Base-by-base conservation (phyloP, 2,797 vertebrate genomes). In the Bovichtus diacanthus region DNA sequence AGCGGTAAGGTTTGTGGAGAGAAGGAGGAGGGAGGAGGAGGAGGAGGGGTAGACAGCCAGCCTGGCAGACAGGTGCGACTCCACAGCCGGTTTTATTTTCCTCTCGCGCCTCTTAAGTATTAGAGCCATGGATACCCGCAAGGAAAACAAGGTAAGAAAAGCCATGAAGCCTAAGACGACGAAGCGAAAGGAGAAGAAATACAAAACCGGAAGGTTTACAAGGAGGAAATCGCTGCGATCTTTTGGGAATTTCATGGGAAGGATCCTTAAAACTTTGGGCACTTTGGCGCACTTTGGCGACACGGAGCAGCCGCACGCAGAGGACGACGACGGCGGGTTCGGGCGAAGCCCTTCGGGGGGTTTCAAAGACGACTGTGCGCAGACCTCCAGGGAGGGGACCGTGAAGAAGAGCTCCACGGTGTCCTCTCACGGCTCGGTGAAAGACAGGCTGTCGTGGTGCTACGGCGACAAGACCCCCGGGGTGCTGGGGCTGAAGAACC, bases 401-500 rank as follows among this genome's bases (percentile, higher is more conserved):
- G 58, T 39, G 70, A 94, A 91, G 87, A 93, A 89, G 85, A 87
- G 81, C 87, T 78, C 87, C 80, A 27, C 74, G 21, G 74, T 51
- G 51, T 81, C 80, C 38, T 84, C 78, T 43, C 69, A 89, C 84
- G 91, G 91, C 65, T 92, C 94, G 31, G 90, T 90, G 19, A 94
- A 85, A 61, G 92, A 94, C 12, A 49, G 93, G 46, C 83, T 95
- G 86, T 93, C 93, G 63, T 89, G 92, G 89, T 90, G 91, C 71
- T 92, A 90, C 77, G 94, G 92, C 43, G 93, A 94, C 61, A 95
- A 95, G 85, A 95, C 95, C 2, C 96, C 97, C 16, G 97, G 96
- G 1, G 96, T 94, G 51, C 94, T 96, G 87, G 97, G 97, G 11
- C 93, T 98, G 87, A 97, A 97, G 92, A 98, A 98, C 92, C 96